A percentile compares a stretch with the other conserved stretches of the same genome.
Conservation (phyloP, 1,140 invertebrate genomes). For the Pectinophora gossypiella region DNA sequence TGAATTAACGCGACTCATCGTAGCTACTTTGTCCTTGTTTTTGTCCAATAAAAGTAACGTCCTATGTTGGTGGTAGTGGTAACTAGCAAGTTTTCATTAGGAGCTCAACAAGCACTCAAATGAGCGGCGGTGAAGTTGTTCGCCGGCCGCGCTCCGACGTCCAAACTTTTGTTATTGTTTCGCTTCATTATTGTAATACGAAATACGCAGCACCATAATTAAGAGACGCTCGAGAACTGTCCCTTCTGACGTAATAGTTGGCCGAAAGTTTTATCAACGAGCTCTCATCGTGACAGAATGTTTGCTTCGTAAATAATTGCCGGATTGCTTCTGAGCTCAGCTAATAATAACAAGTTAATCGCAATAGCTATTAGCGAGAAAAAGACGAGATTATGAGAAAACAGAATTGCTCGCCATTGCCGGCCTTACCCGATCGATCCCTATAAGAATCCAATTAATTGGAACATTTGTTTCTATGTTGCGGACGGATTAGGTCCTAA, state of each 20-base stretch:
- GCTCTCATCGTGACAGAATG: slow-evolving; percentile 49
- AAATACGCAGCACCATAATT: slow-evolving; percentile 69
- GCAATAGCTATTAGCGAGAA: slow-evolving; percentile 42
- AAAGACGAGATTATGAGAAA: slow-evolving; percentile 30
- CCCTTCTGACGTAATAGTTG: slow-evolving; percentile 60
- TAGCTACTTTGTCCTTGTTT: slow-evolving; percentile 41
- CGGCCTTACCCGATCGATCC: slow-evolving; percentile 28
- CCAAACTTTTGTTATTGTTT: slow-evolving; percentile 73
- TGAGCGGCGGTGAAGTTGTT: slow-evolving; percentile 58
- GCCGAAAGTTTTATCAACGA: slow-evolving; percentile 57
- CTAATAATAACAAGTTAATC: slow-evolving; percentile 49
- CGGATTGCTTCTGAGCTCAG: slow-evolving; percentile 40
- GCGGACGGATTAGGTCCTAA: slow-evolving; percentile 2
- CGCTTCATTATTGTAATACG: slow-evolving; percentile 72
- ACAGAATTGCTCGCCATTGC: slow-evolving; percentile 20
- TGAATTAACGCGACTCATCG: slow-evolving; percentile 32
- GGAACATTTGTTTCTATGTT: slow-evolving; percentile 22
- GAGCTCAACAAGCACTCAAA: slow-evolving; percentile 63
- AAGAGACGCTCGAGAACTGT: slow-evolving; percentile 63
- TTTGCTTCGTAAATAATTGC: slow-evolving; percentile 56
- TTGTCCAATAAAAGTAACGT: slow-evolving; percentile 54
- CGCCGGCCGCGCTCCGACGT: slow-evolving; percentile 49
- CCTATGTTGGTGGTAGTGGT: slow-evolving; percentile 51
- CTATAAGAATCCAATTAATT: slow-evolving; percentile 39
- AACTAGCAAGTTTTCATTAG: slow-evolving; percentile 71